Evolutionary conservation across 2,113 vertebrate genomes (phyloP), one percentile per base, ranked within the genome.

Genomic region (Opisthocomus hoazin): DNA sequence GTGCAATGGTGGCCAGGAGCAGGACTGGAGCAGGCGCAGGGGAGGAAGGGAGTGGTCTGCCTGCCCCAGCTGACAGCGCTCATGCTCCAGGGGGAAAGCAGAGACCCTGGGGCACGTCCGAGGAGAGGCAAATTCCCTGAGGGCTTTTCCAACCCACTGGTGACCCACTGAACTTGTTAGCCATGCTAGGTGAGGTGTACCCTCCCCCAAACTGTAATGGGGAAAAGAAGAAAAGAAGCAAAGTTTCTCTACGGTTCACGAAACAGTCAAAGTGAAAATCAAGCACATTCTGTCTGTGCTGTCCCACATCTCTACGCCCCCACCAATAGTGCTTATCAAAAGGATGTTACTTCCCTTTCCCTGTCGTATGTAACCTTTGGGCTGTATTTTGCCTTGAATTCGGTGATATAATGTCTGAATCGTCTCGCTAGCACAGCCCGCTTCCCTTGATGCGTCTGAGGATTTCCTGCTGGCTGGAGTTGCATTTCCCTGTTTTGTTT

Each of bases 391-490:
- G 43, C 61, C 66, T 83, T 48, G 65, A 39, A 63, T 63, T 34
- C 18, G 10, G 57, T 56, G 65, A 90, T 39, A 58, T 22, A 41
- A 89, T 4, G 13, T 68, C 80, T 6, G 56, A 85, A 51, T 60
- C 11, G 22, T 79, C 79, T 82, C 3, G 1, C 57, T 84, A 27
- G 30, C 71, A 11, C 63, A 80, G 73, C 27, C 68, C 4, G 3
- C 83, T 96, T 97, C 94, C 96, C 80, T 30, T 84, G 91, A 14
- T 66, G 80, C 53, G 37, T 84, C 57, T 58, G 64, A 95, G 96
- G 94, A 97, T 95, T 96, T 97, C 97, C 96, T 96, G 93, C 74
- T 90, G 95, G 94, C 94, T 88, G 54, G 50, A 17, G 26, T n/a
- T 84, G 51, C 30, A 10, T 77, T 96, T 96, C 86, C 91, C 51